Conservation (phyloP, 2,888 invertebrate species). For the Nephrotoma flavescens region DNA sequence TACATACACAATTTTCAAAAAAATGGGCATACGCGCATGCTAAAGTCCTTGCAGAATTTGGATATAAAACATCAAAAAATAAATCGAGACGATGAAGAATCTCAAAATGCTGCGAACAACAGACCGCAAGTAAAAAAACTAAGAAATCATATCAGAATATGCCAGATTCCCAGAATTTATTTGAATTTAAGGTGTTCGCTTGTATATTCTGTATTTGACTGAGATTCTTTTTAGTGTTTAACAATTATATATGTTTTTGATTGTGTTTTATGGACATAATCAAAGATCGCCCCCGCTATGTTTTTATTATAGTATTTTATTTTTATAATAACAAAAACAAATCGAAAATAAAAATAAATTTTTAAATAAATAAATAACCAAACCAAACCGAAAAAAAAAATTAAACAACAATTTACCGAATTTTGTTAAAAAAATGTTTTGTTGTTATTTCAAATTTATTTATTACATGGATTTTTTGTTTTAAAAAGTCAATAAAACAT, state of each 20-base stretch:
- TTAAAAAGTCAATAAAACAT: not conserved
- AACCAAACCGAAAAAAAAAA: not conserved
- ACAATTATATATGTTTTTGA: constrained; percentile 1
- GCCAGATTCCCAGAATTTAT: not conserved
- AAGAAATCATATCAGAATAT: not conserved
- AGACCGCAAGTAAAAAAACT: not conserved
- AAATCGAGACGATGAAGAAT: not conserved
- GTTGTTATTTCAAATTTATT: not conserved
- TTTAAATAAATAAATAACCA: not conserved
- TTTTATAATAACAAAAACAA: not conserved
- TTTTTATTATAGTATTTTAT: not conserved
- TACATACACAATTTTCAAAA: not conserved
- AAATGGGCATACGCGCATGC: not conserved
- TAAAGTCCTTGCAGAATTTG: no score
- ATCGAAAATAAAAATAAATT: not conserved
- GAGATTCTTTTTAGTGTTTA: not conserved
- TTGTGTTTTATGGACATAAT: constrained; percentile 3
- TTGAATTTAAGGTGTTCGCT: not conserved
- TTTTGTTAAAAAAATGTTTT: not conserved
- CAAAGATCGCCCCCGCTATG: constrained; percentile 1
- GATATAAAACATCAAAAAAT: not conserved
- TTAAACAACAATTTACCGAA: not conserved
- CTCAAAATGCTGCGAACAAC: not conserved
- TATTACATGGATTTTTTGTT: not conserved
- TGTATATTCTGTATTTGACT: not conserved